Evolutionary conservation across 2,888 invertebrate genomes (phyloP).

Genomic region (Phrixothrix hirtus): DNA sequence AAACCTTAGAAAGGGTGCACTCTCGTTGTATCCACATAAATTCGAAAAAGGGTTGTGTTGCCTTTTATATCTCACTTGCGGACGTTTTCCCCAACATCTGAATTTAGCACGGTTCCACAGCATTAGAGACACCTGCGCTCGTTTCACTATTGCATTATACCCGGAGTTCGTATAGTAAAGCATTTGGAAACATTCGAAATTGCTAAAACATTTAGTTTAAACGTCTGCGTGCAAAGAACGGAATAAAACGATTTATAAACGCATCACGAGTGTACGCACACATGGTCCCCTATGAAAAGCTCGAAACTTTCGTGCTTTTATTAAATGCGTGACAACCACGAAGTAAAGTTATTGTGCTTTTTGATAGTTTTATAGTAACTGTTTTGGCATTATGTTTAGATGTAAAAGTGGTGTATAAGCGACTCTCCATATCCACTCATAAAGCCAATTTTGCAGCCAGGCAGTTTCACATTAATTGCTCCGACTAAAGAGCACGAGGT

Average conservation of each 20-base stretch:
- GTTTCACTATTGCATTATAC: constrained; percentile 17
- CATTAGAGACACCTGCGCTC: constrained; percentile 31
- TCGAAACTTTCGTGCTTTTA: constrained; percentile 19
- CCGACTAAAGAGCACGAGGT: constrained; percentile 19
- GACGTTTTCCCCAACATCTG: constrained; percentile 18
- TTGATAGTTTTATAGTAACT: constrained; percentile 14
- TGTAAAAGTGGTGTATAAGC: constrained; percentile 13
- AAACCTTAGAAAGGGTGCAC: background rate
- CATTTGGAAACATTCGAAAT: constrained; percentile 15
- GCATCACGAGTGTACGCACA: constrained; percentile 23
- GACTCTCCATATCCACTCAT: constrained; percentile 11
- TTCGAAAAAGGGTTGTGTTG: background rate
- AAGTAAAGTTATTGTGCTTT: constrained; percentile 10
- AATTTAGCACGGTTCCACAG: constrained; percentile 27
- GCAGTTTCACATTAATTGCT: constrained; percentile 23
- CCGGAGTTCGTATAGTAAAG: constrained; percentile 4
- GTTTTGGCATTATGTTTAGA: constrained; percentile 13
- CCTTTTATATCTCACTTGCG: constrained; percentile 11
- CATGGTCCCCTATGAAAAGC: constrained; percentile 24
- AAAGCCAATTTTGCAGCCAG: constrained; percentile 19
- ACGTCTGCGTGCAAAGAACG: constrained; percentile 13
- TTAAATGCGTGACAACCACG: constrained; percentile 21
- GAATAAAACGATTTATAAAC: constrained; percentile 26
- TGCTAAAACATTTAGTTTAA: constrained; percentile 24
- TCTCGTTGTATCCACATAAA: background rate